These are phyloP conservation scores for Ceraclea dissimilis DNA, from an alignment of 2,888 invertebrate genomes.

Conservation along the genomic window DNA sequence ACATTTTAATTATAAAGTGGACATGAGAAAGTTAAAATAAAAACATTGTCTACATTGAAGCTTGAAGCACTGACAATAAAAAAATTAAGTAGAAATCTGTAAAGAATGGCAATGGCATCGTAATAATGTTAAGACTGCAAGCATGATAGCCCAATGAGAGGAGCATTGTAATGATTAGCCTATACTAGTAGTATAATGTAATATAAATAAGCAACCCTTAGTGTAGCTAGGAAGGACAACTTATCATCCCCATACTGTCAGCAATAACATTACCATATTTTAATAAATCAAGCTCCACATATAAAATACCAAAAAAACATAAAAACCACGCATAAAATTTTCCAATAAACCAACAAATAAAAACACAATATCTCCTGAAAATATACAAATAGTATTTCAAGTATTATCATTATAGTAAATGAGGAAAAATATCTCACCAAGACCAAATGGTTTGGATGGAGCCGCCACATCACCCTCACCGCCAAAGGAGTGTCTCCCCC, in stretches of 20 bases:
- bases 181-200: conserved; percentile 4
- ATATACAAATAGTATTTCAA: too few relatives aligned
- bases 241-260: too few relatives aligned
- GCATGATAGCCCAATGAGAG: conserved; percentile 27
- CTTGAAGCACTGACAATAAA: conserved; percentile 24
- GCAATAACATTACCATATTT: too few relatives aligned
- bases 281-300: too few relatives aligned
- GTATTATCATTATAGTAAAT: neutral
- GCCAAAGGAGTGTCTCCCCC: conserved; percentile 50
- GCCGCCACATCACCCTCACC: conserved; percentile 51
- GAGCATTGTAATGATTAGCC: conserved; percentile 11
- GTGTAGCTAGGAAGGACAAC: too few relatives aligned
- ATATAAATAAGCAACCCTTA: neutral
- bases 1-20: conserved; percentile 5
- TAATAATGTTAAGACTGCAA: conserved; percentile 25
- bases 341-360: neutral
- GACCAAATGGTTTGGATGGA: conserved; percentile 72
- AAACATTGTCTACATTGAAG: conserved; percentile 19
- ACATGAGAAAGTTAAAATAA: conserved; percentile 19
- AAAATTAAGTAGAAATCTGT: conserved; percentile 3
- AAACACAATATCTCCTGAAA: too few relatives aligned
- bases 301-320: too few relatives aligned
- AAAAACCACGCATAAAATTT: too few relatives aligned
- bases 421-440: conserved; percentile 55
- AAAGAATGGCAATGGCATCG: conserved; percentile 15